These are phyloP conservation scores for Amorpha juglandis DNA, from an alignment of 2,888 invertebrate genomes.

Conservation along the genomic window DNA sequence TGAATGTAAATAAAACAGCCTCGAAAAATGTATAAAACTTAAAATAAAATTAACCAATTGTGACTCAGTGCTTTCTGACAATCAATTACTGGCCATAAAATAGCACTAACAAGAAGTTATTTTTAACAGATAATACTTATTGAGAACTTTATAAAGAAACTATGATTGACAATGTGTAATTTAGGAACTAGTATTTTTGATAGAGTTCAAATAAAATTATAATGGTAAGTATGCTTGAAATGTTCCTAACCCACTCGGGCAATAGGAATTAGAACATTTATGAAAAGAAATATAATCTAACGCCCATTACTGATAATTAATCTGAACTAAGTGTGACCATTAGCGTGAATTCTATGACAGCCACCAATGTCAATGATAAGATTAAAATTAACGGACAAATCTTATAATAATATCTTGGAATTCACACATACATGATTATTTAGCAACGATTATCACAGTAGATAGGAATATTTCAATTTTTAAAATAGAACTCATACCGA, in stretches of 20 bases:
- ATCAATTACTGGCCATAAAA: no score
- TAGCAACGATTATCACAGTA: conserved; percentile 43
- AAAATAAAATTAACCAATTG: no score
- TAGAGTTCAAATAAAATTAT: no score
- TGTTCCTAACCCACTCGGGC: neutral
- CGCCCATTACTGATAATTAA: neutral
- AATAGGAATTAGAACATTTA: neutral
- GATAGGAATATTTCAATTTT: conserved; percentile 34
- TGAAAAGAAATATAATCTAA: neutral
- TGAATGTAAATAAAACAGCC: no score
- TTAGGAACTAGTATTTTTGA: no score
- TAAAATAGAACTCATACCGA: conserved; percentile 23
- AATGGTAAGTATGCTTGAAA: no score
- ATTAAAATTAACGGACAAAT: conserved; percentile 17
- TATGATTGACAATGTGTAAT: no score
- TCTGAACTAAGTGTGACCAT: neutral
- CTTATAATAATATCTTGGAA: conserved; percentile 40
- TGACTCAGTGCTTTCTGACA: no score
- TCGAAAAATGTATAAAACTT: no score
- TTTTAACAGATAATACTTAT: no score
- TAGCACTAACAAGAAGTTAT: no score
- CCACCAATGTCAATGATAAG: conserved; percentile 27
- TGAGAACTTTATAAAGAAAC: no score
- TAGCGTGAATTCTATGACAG: conserved; percentile 12
- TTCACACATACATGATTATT: conserved; percentile 45